Evolutionary conservation across 2,113 vertebrate genomes (phyloP).

Genomic region (Daubentonia madagascariensis): DNA sequence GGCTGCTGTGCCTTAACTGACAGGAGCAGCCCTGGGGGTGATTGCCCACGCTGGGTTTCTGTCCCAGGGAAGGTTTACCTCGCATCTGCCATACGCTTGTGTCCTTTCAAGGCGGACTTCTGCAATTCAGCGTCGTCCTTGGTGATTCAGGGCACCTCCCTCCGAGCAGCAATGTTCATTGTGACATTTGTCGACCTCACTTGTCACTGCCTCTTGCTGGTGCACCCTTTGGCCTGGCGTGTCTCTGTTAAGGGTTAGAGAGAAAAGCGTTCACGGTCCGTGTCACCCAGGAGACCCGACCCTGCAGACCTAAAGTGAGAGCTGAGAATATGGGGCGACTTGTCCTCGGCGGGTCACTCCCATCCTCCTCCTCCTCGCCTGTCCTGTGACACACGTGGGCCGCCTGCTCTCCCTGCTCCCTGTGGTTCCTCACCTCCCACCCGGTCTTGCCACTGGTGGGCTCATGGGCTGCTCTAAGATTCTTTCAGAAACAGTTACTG

Average conservation of each 20-base stretch:
- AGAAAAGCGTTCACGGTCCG: rapidly evolving
- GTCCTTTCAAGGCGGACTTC: background rate
- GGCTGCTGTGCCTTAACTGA: too few species aligned
- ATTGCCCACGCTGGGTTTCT: background rate
- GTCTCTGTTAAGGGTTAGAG: background rate
- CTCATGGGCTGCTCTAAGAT: background rate
- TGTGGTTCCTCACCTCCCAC: background rate
- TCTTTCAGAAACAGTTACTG: background rate
- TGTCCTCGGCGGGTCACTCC: background rate
- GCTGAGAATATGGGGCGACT: background rate
- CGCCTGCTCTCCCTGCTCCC: background rate
- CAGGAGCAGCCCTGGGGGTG: background rate
- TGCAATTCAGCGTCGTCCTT: background rate
- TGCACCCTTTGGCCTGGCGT: background rate
- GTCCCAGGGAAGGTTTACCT: background rate
- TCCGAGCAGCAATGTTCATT: background rate
- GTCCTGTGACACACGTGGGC: rapidly evolving
- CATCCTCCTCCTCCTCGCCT: background rate
- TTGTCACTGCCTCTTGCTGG: background rate
- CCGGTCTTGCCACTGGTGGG: background rate
- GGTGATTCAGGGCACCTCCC: background rate
- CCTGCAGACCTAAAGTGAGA: background rate
- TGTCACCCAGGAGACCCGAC: background rate
- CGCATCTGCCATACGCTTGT: rapidly evolving
- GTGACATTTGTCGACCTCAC: background rate